Evolutionary conservation across 2,888 invertebrate species (phyloP).

Genomic region (Margaritifera margaritifera): DNA sequence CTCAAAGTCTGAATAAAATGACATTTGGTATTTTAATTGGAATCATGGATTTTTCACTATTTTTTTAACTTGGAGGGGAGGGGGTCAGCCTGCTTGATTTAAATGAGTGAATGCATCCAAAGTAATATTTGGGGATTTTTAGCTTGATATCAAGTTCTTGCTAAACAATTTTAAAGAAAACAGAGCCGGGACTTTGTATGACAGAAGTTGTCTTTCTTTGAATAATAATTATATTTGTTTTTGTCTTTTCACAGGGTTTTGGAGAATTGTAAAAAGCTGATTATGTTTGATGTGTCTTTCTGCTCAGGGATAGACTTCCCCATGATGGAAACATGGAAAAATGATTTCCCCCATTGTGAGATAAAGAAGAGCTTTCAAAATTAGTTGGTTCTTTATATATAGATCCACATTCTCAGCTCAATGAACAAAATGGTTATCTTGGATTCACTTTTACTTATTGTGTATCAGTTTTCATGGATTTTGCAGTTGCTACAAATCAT

Average conservation of each 20-base stretch:
- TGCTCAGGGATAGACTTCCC: conserved; percentile 85
- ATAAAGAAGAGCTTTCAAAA: conserved; percentile 76
- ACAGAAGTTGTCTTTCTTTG: not conserved
- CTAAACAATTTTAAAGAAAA: not conserved
- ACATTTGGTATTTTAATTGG: too few species aligned
- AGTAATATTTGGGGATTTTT: not conserved
- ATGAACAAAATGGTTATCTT: too few species aligned
- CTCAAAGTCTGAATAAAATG: too few species aligned
- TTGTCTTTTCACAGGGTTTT: conserved; percentile 77
- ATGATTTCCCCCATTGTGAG: conserved; percentile 79
- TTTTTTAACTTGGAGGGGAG: not conserved
- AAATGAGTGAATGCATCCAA: not conserved
- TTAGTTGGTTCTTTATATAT: conserved; percentile 1
- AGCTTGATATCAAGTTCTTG: not conserved
- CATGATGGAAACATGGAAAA: conserved; percentile 78
- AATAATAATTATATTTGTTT: conserved; percentile 1
- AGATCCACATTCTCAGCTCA: too few species aligned
- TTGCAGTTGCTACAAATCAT: too few species aligned
- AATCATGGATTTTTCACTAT: too few species aligned
- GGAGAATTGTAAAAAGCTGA: conserved; percentile 80
- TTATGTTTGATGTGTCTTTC: conserved; percentile 89
- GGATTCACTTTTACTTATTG: too few species aligned
- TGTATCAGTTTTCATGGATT: too few species aligned
- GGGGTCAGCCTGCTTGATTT: not conserved
- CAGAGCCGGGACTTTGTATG: not conserved